Evolutionary conservation across 2,113 vertebrate genomes (phyloP), one percentile per base, ranked within the genome.

Genomic region (Tringa solitaria): DNA sequence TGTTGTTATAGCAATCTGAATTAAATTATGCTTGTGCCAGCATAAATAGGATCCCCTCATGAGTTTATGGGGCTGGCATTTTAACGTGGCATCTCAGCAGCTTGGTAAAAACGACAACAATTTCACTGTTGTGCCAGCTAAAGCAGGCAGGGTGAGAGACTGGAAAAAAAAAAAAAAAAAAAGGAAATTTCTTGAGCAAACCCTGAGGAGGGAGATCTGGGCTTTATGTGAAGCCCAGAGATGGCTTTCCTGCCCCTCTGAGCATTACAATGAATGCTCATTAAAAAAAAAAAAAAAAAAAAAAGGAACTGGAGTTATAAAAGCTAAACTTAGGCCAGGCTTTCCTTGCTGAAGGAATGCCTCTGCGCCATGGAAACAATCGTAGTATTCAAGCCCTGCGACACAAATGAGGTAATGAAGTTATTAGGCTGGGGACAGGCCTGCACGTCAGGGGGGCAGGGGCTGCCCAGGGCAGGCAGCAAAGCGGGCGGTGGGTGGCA

Each of bases 1-100:
- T 97, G 96, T 96, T 97, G 96, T 97, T 97, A 97, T 63, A 96
- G 93, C 78, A 95, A 87, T 96, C 86, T 94, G 95, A 97, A 97
- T 90, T 76, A 95, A 95, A 97, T 96, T 90, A 89, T 89, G 84
- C 85, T 90, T 39, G 33, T 94, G 85, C 89, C 95, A 89, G 84
- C 84, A 96, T 95, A 96, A 97, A 97, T 96, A 97, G 91, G 93
- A 78, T 76, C 70, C 30, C 81, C 64, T n/a, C 54, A n/a, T 24
- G 22, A 74, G 77, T 89, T 87, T 76, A 85, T 45, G 54, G 74
- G 89, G 87, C 37, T 90, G 61, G 12, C 86, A 87, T 94, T 96
- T 97, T 96, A 95, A 87, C 4, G 1, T 84, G 76, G 56, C 85
- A 91, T 96, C 74, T 68, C 75, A 95, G 61, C 86, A 61, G 57